Conservation (phyloP, 2,113 vertebrate genomes). For the Urocynchramus pylzowi region DNA sequence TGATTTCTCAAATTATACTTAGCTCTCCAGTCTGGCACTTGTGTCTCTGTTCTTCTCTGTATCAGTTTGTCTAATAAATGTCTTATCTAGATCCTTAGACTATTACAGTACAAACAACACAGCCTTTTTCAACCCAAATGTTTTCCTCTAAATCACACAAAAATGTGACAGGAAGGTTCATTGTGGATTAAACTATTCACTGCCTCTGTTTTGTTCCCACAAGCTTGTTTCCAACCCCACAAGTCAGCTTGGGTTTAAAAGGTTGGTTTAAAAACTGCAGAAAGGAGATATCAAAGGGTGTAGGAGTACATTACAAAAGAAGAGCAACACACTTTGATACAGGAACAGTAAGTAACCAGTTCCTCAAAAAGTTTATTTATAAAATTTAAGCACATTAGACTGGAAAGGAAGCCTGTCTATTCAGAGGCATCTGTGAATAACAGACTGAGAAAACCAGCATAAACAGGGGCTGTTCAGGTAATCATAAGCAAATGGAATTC, state of each 20-base stretch:
- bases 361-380: neutral
- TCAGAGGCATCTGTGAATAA: neutral
- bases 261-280: neutral
- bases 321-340: neutral
- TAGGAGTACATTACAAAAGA: neutral
- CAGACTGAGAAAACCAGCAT: neutral
- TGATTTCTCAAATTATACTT: conserved; percentile 50
- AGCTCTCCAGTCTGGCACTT: conserved; percentile 28
- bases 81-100: neutral
- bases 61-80: conserved; percentile 28
- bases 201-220: neutral
- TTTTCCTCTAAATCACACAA: conserved; percentile 11
- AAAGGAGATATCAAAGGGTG: neutral
- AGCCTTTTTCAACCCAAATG: neutral
- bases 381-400: neutral
- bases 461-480: conserved; percentile 49
- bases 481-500: neutral
- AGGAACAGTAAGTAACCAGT: neutral
- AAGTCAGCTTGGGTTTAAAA: neutral
- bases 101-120: conserved; percentile 24
- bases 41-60: neutral
- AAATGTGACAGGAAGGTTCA: neutral
- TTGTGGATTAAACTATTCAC: conserved; percentile 9
- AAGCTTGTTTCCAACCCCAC: neutral
- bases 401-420: neutral